Conservation (phyloP, 2,113 vertebrate genomes). For the Willisornis vidua region DNA sequence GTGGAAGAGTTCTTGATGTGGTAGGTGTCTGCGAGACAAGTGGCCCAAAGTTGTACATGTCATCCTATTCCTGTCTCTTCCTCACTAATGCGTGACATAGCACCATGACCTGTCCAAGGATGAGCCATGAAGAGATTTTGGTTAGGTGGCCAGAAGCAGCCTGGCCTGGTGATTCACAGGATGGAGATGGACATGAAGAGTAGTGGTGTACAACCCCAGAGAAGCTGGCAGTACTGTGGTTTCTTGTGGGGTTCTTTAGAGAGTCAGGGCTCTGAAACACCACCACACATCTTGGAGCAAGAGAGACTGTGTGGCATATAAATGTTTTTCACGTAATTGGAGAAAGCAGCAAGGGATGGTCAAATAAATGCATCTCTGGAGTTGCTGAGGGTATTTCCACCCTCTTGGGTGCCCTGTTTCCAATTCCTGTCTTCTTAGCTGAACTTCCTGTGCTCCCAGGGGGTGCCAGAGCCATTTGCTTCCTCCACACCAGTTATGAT, state of each 20-base stretch:
- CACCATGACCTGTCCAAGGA: neutral
- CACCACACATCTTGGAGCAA: neutral
- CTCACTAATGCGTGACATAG: neutral
- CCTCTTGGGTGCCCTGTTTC: neutral
- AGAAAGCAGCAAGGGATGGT: neutral
- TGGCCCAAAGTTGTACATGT: neutral
- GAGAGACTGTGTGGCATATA: neutral
- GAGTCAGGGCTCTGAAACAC: neutral
- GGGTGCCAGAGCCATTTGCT: neutral
- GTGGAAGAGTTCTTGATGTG: neutral
- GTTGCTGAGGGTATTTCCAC: neutral
- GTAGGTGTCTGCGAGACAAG: neutral
- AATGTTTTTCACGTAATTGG: rapidly evolving
- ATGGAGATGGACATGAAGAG: neutral
- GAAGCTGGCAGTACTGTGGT: neutral
- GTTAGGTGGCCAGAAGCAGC: neutral
- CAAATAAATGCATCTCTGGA: neutral
- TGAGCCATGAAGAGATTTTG: neutral
- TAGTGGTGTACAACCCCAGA: neutral
- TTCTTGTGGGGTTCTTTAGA: neutral
- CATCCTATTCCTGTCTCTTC: neutral
- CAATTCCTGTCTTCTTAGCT: neutral
- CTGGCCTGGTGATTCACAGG: neutral
- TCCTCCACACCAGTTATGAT: neutral
- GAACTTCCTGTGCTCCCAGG: neutral